phyloP scores from a whole-genome alignment of 2,888 invertebrate species.

The Gibbula magus region DNA sequence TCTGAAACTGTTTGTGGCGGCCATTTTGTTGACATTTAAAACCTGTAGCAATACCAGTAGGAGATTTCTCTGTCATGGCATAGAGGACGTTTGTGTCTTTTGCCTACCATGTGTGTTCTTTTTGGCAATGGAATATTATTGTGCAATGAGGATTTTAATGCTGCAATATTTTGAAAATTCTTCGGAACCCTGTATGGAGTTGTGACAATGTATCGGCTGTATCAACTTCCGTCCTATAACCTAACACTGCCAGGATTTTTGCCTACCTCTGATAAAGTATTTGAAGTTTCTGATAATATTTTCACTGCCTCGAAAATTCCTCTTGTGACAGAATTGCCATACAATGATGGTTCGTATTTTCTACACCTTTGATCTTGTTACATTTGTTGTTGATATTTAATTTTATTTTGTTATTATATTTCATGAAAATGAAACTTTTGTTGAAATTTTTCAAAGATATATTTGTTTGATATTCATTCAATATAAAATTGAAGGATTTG shows the following conservation, averaged over 20 bases:
- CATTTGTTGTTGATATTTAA: too few species aligned
- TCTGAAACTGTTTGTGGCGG: not conserved
- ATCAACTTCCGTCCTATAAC: conserved; percentile 12
- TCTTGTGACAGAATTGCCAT: conserved; percentile 1
- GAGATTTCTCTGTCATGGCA: not conserved
- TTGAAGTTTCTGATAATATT: not conserved
- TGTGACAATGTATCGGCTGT: conserved; percentile 21
- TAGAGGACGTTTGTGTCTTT: not conserved
- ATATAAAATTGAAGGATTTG: too few species aligned
- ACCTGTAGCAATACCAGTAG: not conserved
- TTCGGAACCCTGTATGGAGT: not conserved
- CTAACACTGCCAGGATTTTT: conserved; percentile 23
- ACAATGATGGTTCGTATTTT: conserved; percentile 1
- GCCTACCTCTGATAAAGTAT: not conserved
- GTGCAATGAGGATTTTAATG: not conserved
- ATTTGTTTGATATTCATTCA: too few species aligned
- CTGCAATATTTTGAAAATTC: too few species aligned
- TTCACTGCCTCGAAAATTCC: not conserved
- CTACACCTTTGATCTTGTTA: too few species aligned
- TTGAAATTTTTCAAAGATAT: too few species aligned
- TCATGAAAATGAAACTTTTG: too few species aligned
- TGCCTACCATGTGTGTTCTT: not conserved
- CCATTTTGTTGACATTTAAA: conserved; percentile 19
- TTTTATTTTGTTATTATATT: too few species aligned
- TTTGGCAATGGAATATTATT: not conserved